Conservation (phyloP, 2,888 invertebrate species). For the Phytoseiulus persimilis region DNA sequence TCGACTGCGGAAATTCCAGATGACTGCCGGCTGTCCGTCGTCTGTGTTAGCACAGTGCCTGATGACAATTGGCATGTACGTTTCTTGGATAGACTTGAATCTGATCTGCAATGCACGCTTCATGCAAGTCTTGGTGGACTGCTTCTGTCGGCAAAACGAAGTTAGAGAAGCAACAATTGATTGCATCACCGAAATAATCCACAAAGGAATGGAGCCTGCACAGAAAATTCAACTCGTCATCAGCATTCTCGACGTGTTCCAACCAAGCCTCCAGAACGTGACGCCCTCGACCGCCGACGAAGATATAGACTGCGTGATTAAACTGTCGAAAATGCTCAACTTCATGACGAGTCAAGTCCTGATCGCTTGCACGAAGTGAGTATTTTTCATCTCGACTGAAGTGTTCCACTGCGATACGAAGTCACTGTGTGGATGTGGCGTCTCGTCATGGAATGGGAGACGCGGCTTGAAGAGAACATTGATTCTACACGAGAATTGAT, state of each 20-base stretch:
- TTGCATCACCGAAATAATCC: constrained; percentile 55
- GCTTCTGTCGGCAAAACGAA: not conserved
- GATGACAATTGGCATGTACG: constrained; percentile 55
- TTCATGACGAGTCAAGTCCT: constrained; percentile 54
- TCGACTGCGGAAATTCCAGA: too few species aligned
- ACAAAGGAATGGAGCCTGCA: constrained; percentile 57
- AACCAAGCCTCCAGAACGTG: constrained; percentile 44
- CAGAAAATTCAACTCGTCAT: constrained; percentile 55
- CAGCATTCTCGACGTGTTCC: constrained; percentile 52
- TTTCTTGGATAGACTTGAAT: constrained; percentile 58
- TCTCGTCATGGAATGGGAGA: too few species aligned
- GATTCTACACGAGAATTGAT: too few species aligned
- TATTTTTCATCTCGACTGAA: constrained; percentile 41
- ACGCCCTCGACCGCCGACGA: constrained; percentile 30
- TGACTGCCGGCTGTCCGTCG: constrained; percentile 47
- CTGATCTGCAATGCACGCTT: constrained; percentile 57
- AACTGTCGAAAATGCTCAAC: constrained; percentile 54
- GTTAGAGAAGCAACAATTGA: constrained; percentile 54
- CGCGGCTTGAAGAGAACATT: constrained; percentile 10
- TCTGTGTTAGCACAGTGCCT: constrained; percentile 49
- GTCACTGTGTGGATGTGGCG: too few species aligned
- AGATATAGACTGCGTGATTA: constrained; percentile 54
- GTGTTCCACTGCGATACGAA: too few species aligned
- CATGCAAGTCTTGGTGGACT: constrained; percentile 46
- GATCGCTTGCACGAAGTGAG: constrained; percentile 53